Percentiles rank a stretch among this genome's conserved stretches.
phyloP scores from a whole-genome alignment of 2,888 invertebrate species.

The Polymixis flavicincta region DNA sequence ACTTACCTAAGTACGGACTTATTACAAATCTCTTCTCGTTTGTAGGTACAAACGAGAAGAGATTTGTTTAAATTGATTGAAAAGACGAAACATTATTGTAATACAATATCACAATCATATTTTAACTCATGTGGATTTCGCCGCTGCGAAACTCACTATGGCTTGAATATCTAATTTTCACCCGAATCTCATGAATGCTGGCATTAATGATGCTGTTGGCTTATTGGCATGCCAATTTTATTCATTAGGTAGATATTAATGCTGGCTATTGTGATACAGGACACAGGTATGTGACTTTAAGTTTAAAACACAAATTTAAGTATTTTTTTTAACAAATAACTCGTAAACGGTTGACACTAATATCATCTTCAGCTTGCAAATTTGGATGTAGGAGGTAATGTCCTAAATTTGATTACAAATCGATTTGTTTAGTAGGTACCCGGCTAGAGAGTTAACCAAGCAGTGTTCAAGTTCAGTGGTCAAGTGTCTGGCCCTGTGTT shows the following conservation, averaged over 20 bases:
- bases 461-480: neutral
- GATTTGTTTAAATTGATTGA: neutral
- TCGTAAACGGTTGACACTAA: neutral
- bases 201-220: conserved; percentile 11
- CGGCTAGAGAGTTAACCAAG: neutral
- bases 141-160: neutral
- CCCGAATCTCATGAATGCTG: conserved; percentile 8
- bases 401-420: neutral
- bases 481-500: neutral
- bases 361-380: neutral
- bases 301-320: too few relatives aligned
- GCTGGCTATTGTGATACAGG: too few relatives aligned
- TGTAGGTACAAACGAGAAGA: neutral
- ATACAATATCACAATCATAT: neutral
- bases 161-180: conserved; percentile 21
- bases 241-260: neutral
- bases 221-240: conserved; percentile 5
- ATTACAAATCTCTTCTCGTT: too few relatives aligned
- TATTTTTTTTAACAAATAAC: too few relatives aligned
- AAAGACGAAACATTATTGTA: neutral
- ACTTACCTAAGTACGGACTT: too few relatives aligned
- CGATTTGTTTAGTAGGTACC: neutral
- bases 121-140: conserved; percentile 1
- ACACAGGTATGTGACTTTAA: too few relatives aligned
- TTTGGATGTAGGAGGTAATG: neutral